Evolutionary conservation across 2,113 vertebrate species (phyloP).

Genomic region (Riparia riparia): DNA sequence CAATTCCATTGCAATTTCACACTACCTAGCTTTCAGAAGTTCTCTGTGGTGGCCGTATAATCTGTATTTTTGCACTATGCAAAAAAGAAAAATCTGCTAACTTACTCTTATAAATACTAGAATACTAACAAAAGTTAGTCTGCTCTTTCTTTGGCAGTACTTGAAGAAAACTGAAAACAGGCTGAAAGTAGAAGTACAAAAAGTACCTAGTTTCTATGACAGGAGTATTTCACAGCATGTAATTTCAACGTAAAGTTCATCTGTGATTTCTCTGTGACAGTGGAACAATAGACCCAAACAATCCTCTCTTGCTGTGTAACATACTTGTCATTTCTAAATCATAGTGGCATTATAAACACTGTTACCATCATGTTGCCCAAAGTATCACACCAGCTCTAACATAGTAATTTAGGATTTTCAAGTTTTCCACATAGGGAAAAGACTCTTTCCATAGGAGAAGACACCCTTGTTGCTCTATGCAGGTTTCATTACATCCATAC

Average conservation of each 20-base stretch:
- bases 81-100: neutral
- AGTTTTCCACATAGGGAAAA: neutral
- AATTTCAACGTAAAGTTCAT: neutral
- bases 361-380: neutral
- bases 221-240: neutral
- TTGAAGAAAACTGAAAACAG: neutral
- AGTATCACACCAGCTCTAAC: neutral
- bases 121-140: neutral
- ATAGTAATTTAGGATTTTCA: neutral
- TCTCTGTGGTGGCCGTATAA: neutral
- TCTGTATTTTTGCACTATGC: neutral
- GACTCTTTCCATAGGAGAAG: neutral
- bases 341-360: neutral
- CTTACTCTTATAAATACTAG: neutral
- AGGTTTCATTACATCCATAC: neutral
- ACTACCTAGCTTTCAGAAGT: neutral
- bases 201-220: neutral
- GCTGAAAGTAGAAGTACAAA: neutral
- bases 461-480: neutral
- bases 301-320: neutral
- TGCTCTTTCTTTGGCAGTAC: neutral
- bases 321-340: neutral
- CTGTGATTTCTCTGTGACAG: neutral
- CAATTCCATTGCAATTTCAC: neutral
- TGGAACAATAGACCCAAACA: neutral